These are phyloP conservation scores for Protonemura montana DNA, from an alignment of 2,888 invertebrate species.

Conservation along the genomic window DNA sequence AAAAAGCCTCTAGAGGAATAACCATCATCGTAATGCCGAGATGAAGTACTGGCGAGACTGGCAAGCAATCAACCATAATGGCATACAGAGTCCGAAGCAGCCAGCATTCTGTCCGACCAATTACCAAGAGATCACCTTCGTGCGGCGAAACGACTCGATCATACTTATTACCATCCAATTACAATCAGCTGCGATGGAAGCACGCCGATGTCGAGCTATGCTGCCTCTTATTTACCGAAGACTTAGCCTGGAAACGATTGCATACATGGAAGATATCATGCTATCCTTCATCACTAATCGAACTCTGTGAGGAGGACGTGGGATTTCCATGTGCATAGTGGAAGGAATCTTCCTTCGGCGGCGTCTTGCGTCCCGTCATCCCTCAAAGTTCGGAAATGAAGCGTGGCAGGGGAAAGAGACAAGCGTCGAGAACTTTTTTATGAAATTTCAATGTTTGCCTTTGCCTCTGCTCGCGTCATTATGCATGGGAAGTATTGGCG, in stretches of 20 bases:
- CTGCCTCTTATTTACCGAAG: not conserved
- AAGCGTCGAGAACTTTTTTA: not conserved
- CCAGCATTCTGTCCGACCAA: not conserved
- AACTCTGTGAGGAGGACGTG: too few relatives aligned
- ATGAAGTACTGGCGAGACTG: slow-evolving; percentile 23
- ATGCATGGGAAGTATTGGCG: slow-evolving; percentile 28
- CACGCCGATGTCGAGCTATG: not conserved
- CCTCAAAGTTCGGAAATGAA: not conserved
- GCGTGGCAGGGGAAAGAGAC: not conserved
- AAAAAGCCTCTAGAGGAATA: slow-evolving; percentile 28
- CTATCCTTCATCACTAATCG: too few relatives aligned
- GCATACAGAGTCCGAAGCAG: not conserved
- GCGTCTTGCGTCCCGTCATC: too few relatives aligned
- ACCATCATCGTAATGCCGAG: slow-evolving; percentile 35
- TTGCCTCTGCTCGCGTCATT: slow-evolving; percentile 12
- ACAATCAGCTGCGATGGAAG: slow-evolving; percentile 5
- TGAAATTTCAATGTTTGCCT: slow-evolving; percentile 37
- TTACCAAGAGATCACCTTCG: slow-evolving; percentile 15
- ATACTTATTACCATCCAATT: slow-evolving; percentile 9
- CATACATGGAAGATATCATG: not conserved
- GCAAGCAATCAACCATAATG: slow-evolving; percentile 38
- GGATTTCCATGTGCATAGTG: too few relatives aligned
- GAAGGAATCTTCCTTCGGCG: too few relatives aligned
- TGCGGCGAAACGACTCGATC: not conserved
- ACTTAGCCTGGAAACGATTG: not conserved